Conservation (phyloP, 1,140 invertebrate species). For the Sinella curviseta region DNA sequence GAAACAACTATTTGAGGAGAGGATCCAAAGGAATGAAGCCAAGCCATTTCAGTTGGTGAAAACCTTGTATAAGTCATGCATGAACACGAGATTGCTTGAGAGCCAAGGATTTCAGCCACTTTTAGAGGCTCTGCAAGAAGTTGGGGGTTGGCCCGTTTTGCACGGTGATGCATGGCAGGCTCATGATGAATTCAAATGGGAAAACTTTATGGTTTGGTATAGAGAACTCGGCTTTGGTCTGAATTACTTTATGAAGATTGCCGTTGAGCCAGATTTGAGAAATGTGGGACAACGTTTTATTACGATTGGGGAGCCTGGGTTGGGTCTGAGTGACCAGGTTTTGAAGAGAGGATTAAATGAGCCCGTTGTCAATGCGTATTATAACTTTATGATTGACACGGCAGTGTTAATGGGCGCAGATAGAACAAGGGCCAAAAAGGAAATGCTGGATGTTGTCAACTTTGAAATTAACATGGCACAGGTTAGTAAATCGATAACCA, state of each 20-base stretch:
- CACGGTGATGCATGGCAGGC: conserved; percentile 52
- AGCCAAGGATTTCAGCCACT: conserved; percentile 48
- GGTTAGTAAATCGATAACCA: conserved; percentile 42
- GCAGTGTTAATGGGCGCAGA: conserved; percentile 58
- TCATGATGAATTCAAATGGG: conserved; percentile 51
- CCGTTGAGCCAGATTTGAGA: conserved; percentile 53
- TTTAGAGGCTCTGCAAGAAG: conserved; percentile 48
- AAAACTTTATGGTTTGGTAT: conserved; percentile 50
- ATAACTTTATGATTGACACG: conserved; percentile 52
- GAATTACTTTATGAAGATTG: conserved; percentile 54
- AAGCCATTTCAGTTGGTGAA: conserved; percentile 29
- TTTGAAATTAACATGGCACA: conserved; percentile 59
- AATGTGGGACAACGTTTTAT: conserved; percentile 44
- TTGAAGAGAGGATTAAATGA: conserved; percentile 54
- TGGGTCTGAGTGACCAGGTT: conserved; percentile 58
- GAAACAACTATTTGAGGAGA: conserved; percentile 20
- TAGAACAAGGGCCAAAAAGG: conserved; percentile 49
- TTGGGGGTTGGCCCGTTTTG: conserved; percentile 58
- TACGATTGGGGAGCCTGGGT: conserved; percentile 58
- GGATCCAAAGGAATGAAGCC: background rate
- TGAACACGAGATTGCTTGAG: conserved; percentile 34
- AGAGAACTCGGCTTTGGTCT: conserved; percentile 52
- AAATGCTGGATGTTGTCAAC: conserved; percentile 58
- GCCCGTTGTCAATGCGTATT: conserved; percentile 54
- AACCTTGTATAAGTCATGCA: conserved; percentile 30